Evolutionary conservation across 2,888 invertebrate genomes (phyloP), one percentile per base, ranked within the genome.

Genomic region (Xanthia togata): DNA sequence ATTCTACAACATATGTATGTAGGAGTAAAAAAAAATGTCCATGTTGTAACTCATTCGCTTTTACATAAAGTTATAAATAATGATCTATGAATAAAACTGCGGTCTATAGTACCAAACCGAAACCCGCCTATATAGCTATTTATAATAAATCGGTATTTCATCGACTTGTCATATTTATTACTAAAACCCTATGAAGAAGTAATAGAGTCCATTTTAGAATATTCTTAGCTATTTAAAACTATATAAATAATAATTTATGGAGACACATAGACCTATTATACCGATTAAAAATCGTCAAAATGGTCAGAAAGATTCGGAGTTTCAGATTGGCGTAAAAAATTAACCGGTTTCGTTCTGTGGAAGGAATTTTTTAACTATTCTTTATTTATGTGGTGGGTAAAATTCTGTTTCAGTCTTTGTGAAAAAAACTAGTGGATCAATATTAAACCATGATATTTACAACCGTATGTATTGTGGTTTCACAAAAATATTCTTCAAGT

Each of bases 241-340:
- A 74, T 85, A 87, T 88, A 81, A 81, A 79, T 76, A 75, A 83
- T 76, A 81, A 87, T 87, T 88, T 87, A 88, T 89, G 78, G 67
- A 83, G 89, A 87, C 81, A 79, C 68, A 88, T 81, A 79, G 87
- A 67, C 64, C 71, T 82, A 81, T 86, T 88, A 85, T 85, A 76
- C 74, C 85, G 80, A 88, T 87, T 79, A 82, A 88, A 79, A 85
- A 80, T 85, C 68, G 75, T 75, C 85, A 81, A 74, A 79, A 76
- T 87, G 73, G 75, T 80, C 60, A 75, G 69, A 77, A 81, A 82
- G 65, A 84, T 81, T 70, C 38, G 71, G 71, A 57, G 78, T 78
- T 76, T 65, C 62, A 82, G 78, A 89, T 81, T 82, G 74, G 73
- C 77, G 60, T 73, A 82, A 73, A 87, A 81, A 81, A 78, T 12